These are phyloP conservation scores for Priapulus caudatus DNA, from an alignment of 2,888 invertebrate species.

Conservation along the genomic window DNA sequence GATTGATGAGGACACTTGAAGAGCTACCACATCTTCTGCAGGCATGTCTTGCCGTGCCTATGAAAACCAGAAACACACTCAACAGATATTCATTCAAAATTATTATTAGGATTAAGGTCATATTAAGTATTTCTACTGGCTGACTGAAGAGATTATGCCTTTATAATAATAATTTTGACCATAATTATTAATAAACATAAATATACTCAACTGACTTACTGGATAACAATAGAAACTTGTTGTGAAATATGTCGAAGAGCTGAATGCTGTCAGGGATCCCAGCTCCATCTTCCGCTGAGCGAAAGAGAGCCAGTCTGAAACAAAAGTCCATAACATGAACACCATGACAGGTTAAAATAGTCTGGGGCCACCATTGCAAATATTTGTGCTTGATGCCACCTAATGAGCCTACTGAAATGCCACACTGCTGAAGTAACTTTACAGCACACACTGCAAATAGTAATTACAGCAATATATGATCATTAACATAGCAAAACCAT, in stretches of 20 bases:
- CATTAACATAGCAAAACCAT: too few species aligned
- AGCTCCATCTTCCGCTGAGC: slow-evolving; percentile 44
- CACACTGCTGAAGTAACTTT: too few species aligned
- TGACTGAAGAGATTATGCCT: neutral
- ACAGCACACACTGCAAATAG: too few species aligned
- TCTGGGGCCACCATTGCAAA: too few species aligned
- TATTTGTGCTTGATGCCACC: too few species aligned
- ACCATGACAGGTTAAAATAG: too few species aligned
- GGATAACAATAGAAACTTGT: slow-evolving; percentile 54
- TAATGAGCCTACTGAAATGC: too few species aligned
- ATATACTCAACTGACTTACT: slow-evolving; percentile 42
- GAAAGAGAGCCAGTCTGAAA: slow-evolving; percentile 20
- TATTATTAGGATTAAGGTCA: slow-evolving; percentile 8
- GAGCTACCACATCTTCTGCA: slow-evolving; percentile 82
- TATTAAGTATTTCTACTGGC: neutral
- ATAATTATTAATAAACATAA: too few species aligned
- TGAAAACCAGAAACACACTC: slow-evolving; percentile 25
- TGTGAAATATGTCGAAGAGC: slow-evolving; percentile 85
- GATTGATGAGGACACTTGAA: slow-evolving; percentile 88
- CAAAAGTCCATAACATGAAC: too few species aligned
- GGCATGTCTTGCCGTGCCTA: slow-evolving; percentile 88
- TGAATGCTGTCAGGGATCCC: slow-evolving; percentile 73
- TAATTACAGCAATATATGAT: too few species aligned
- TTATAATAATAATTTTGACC: too few species aligned
- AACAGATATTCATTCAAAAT: slow-evolving; percentile 6